Evolutionary conservation across 1,140 invertebrate genomes (phyloP).

Genomic region (Saccostrea glomerata): DNA sequence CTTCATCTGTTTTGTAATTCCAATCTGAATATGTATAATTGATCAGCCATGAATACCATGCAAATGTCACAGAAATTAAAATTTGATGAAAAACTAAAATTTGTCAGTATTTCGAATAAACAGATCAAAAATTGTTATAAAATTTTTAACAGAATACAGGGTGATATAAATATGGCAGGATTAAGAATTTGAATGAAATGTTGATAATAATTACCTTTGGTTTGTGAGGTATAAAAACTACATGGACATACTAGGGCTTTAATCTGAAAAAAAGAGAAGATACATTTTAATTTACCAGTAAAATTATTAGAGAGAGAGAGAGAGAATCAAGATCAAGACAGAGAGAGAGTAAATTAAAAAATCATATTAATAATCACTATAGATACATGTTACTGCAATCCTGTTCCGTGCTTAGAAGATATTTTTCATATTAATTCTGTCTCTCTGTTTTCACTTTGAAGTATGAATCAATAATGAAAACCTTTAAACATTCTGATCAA

Average conservation of each 20-base stretch:
- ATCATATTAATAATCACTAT: no score
- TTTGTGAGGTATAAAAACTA: slow-evolving; percentile 4
- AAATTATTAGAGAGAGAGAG: not conserved
- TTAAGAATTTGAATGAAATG: not conserved
- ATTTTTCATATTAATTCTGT: no score
- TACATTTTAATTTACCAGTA: no score
- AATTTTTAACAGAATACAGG: not conserved
- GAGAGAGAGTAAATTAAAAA: no score
- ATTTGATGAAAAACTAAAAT: not conserved
- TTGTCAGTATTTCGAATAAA: not conserved
- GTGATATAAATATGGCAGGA: not conserved
- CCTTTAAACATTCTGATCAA: no score
- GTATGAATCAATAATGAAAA: no score
- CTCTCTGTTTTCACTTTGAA: no score
- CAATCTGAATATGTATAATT: not conserved
- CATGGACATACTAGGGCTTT: slow-evolving; percentile 24
- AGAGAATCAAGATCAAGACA: not conserved
- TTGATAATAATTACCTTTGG: slow-evolving; percentile 10
- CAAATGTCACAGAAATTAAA: not conserved
- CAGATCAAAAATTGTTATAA: not conserved
- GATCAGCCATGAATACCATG: not conserved
- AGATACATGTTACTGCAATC: no score
- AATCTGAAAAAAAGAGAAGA: slow-evolving; percentile 20
- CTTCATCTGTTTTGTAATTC: not conserved
- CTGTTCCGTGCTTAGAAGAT: no score